These are phyloP conservation scores for Glandiceps talaboti DNA, from an alignment of 53 echinoderm and acorn worm genomes.

Conservation along the genomic window DNA sequence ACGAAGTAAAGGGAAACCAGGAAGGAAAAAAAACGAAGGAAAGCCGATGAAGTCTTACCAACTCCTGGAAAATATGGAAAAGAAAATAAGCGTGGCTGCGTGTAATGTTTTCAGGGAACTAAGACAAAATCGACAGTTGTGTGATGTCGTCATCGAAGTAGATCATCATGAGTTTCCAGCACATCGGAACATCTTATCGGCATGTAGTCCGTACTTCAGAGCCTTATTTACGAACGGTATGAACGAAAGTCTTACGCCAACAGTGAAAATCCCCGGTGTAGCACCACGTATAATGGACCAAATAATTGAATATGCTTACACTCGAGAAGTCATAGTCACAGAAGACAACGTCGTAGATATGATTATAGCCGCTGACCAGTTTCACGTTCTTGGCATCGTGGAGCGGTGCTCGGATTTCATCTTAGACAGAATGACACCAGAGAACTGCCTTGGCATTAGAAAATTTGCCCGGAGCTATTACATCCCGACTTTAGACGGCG, in stretches of 20 bases:
- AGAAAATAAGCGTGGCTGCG: constrained; percentile 28
- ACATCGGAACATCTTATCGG: constrained; percentile 84
- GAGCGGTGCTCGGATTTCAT: constrained; percentile 66
- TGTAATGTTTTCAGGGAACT: constrained; percentile 76
- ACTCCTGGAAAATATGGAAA: too few relatives aligned
- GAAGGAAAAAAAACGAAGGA: too few relatives aligned
- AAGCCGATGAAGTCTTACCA: too few relatives aligned
- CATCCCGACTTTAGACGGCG: constrained; percentile 56
- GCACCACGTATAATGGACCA: constrained; percentile 56
- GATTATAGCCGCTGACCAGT: constrained; percentile 81
- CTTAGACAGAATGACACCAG: constrained; percentile 37
- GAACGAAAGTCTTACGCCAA: constrained; percentile 64
- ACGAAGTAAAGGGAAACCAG: too few relatives aligned
- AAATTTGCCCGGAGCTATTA: constrained; percentile 84
- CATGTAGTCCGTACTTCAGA: constrained; percentile 90
- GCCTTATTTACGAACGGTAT: constrained; percentile 97
- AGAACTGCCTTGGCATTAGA: constrained; percentile 88
- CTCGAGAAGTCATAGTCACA: constrained; percentile 58
- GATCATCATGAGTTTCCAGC: constrained; percentile 84
- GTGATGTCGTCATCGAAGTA: constrained; percentile 71
- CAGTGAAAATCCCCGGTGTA: constrained; percentile 63
- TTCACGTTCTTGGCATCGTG: constrained; percentile 89
- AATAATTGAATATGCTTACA: constrained; percentile 90
- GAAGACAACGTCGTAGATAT: constrained; percentile 79
- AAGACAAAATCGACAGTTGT: constrained; percentile 61